A percentile compares a stretch with the other conserved stretches of the same genome.
These are phyloP conservation scores for Cetonia aurata DNA, from an alignment of 2,888 invertebrate genomes.

Conservation along the genomic window DNA sequence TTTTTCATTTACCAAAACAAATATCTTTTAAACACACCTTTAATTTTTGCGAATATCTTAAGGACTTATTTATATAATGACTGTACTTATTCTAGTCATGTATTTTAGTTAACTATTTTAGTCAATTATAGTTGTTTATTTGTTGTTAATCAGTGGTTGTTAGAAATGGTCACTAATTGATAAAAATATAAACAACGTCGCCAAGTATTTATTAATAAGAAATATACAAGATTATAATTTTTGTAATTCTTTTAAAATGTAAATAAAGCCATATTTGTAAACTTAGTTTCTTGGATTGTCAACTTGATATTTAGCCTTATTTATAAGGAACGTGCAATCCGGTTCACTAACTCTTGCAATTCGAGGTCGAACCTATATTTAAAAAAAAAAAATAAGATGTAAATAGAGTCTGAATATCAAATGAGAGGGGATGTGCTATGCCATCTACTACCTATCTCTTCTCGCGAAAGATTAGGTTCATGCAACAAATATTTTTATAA, in stretches of 20 bases:
- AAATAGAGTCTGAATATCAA: too few relatives aligned
- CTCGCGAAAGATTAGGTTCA: too few relatives aligned
- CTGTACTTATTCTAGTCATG: conserved; percentile 36
- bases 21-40: conserved; percentile 1
- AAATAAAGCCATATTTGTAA: conserved; percentile 39
- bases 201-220: conserved; percentile 32
- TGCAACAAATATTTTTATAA: too few relatives aligned
- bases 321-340: neutral
- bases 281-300: neutral
- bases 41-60: neutral
- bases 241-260: conserved; percentile 42
- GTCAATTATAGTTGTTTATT: conserved; percentile 28
- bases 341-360: neutral
- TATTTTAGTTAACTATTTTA: conserved; percentile 32
- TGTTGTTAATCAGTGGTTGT: conserved; percentile 15
- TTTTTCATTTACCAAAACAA: conserved; percentile 7
- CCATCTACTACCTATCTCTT: too few relatives aligned
- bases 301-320: neutral
- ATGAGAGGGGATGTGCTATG: too few relatives aligned
- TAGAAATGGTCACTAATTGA: conserved; percentile 7
- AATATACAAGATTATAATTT: conserved; percentile 35
- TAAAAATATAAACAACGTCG: conserved; percentile 34
- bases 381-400: neutral
- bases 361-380: neutral
- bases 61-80: conserved; percentile 4